Evolutionary conservation across 2,113 vertebrate genomes (phyloP).

Genomic region (Odontophorus gujanensis): DNA sequence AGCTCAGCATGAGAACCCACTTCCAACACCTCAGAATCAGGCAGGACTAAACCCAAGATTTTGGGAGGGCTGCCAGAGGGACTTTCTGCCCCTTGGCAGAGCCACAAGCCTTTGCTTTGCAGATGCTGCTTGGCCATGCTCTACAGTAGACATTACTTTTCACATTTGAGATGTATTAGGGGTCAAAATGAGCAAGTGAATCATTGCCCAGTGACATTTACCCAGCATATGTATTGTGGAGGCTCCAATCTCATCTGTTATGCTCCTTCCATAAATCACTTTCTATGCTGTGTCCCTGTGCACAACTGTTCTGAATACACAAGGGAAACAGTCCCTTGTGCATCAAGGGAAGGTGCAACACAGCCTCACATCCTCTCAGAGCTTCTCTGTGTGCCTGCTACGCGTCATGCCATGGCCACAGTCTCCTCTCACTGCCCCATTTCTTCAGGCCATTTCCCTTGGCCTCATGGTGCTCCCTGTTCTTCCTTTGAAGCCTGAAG

Average conservation of each 20-base stretch:
- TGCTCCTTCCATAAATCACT: constrained; percentile 43
- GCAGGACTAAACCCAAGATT: not conserved
- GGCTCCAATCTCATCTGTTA: constrained; percentile 27
- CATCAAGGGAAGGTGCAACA: accelerated
- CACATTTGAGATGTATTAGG: constrained; percentile 3
- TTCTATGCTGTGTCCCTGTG: accelerated
- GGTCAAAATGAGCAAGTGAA: constrained; percentile 40
- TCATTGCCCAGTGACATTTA: constrained; percentile 45
- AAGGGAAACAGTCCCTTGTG: accelerated
- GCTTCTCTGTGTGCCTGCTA: not conserved
- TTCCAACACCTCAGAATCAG: not conserved
- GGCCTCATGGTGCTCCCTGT: not conserved
- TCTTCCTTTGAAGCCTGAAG: not conserved
- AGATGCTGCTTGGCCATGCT: not conserved
- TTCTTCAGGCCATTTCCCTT: not conserved
- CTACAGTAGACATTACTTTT: not conserved
- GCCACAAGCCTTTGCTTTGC: not conserved
- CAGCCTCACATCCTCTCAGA: accelerated
- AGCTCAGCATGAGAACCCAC: constrained; percentile 5
- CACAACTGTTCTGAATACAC: not conserved
- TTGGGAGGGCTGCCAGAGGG: not conserved
- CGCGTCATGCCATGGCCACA: accelerated
- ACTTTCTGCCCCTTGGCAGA: not conserved
- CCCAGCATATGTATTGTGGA: not conserved
- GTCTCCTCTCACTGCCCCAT: not conserved